Conservation (phyloP, 2,888 invertebrate genomes). For the Euzophera pinguis region DNA sequence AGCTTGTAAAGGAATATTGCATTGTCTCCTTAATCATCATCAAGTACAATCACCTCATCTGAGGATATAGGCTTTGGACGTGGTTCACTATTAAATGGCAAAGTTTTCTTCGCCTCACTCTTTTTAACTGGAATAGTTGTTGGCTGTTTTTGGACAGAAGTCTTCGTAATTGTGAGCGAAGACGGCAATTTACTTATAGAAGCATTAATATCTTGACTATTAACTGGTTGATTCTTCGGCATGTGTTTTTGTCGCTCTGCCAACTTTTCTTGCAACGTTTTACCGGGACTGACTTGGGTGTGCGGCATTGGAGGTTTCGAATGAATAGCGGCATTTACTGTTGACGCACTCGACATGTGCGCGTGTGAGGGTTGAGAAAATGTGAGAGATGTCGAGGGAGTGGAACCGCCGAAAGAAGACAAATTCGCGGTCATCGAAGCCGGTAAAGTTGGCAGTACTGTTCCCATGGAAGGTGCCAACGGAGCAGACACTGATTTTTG, state of each 20-base stretch:
- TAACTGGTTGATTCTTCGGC: constrained; percentile 32
- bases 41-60: constrained; percentile 68
- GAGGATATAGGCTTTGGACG: constrained; percentile 55
- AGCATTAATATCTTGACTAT: constrained; percentile 47
- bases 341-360: constrained; percentile 51
- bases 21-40: constrained; percentile 39
- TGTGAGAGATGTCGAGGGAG: constrained; percentile 24
- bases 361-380: constrained; percentile 48
- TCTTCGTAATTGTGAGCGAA: constrained; percentile 75
- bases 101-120: constrained; percentile 51
- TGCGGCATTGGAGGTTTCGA: constrained; percentile 60
- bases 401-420: constrained; percentile 34
- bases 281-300: constrained; percentile 77
- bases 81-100: constrained; percentile 42
- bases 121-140: constrained; percentile 44
- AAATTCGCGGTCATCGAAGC: constrained; percentile 59
- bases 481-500: constrained; percentile 46
- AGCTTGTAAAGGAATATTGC: too few relatives aligned
- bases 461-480: constrained; percentile 61
- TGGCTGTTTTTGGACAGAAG: constrained; percentile 40
- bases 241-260: constrained; percentile 82
- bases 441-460: constrained; percentile 57
- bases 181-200: constrained; percentile 73
- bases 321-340: constrained; percentile 46
- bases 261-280: constrained; percentile 84